Conservation (phyloP, 2,888 invertebrate genomes). For the Asteroscopus sphinx region DNA sequence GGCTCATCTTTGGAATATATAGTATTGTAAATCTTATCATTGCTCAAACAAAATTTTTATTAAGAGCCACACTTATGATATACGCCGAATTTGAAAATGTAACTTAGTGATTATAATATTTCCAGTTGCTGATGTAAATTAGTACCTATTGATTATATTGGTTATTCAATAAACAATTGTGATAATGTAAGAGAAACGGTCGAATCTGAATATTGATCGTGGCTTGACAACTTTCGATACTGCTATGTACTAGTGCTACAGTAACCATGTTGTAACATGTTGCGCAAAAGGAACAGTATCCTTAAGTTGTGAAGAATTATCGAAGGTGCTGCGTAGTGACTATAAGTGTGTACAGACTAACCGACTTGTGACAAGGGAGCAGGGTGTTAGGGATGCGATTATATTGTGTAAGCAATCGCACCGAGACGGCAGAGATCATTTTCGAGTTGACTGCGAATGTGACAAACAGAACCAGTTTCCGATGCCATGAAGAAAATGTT, state of each 20-base stretch:
- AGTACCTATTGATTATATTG: slow-evolving; percentile 73
- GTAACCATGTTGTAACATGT: slow-evolving; percentile 30
- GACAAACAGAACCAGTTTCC: slow-evolving; percentile 60
- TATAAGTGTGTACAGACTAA: slow-evolving; percentile 71
- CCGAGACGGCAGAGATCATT: slow-evolving; percentile 42
- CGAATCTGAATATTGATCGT: slow-evolving; percentile 73
- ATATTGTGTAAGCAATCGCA: slow-evolving; percentile 59
- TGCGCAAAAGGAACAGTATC: slow-evolving; percentile 67
- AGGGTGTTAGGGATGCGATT: slow-evolving; percentile 69
- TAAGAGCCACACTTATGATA: slow-evolving; percentile 82
- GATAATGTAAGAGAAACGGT: slow-evolving; percentile 83
- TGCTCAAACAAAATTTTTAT: slow-evolving; percentile 87
- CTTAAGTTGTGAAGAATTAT: slow-evolving; percentile 75
- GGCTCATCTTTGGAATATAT: slow-evolving; percentile 87
- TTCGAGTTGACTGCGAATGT: slow-evolving; percentile 58
- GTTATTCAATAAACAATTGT: slow-evolving; percentile 82
- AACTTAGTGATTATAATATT: slow-evolving; percentile 80
- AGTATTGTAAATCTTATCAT: slow-evolving; percentile 83
- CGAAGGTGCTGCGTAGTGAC: slow-evolving; percentile 84
- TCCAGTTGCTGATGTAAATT: slow-evolving; percentile 80
- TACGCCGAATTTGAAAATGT: slow-evolving; percentile 81
- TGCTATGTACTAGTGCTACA: slow-evolving; percentile 49
- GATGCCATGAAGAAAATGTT: slow-evolving; percentile 55
- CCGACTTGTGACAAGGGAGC: slow-evolving; percentile 74
- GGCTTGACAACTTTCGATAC: slow-evolving; percentile 76